A percentile compares a stretch with the other conserved stretches of the same genome.
Conservation (phyloP, 2,888 invertebrate genomes). For the Pyrrhosoma nymphula region DNA sequence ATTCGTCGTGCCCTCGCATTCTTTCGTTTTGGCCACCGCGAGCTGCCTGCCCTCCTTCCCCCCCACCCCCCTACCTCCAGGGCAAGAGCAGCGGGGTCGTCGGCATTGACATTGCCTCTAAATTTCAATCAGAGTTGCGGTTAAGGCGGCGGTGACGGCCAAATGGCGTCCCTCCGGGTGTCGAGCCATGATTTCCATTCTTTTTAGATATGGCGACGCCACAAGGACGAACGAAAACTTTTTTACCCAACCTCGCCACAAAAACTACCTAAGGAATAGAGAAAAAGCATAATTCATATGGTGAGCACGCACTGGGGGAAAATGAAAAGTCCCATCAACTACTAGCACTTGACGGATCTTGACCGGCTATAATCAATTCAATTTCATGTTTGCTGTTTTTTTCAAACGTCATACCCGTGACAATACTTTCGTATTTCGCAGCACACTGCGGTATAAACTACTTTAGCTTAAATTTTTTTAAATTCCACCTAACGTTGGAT, state of each 20-base stretch:
- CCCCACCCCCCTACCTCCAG: not conserved
- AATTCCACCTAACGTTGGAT: too few species aligned
- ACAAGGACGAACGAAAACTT: not conserved
- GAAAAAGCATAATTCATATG: too few species aligned
- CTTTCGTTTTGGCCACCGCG: not conserved
- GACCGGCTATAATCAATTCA: too few species aligned
- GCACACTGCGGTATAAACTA: too few species aligned
- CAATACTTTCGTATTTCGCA: too few species aligned
- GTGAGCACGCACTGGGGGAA: too few species aligned
- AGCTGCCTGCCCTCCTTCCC: not conserved
- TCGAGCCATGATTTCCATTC: not conserved
- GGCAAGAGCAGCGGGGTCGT: not conserved
- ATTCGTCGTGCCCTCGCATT: not conserved
- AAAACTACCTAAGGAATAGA: not conserved
- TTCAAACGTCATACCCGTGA: too few species aligned
- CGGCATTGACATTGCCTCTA: constrained; percentile 4
- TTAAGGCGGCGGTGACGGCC: not conserved
- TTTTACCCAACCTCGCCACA: not conserved
- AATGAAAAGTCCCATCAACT: too few species aligned
- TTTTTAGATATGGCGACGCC: not conserved
- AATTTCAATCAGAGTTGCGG: not conserved
- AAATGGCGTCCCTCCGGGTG: not conserved
- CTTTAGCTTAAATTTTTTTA: too few species aligned
- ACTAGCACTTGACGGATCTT: too few species aligned
- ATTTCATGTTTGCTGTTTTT: too few species aligned